Percentiles rank a stretch among this genome's conserved stretches.
These are phyloP conservation scores for Antennarius maculatus DNA, from an alignment of 2,797 vertebrate genomes.

Conservation along the genomic window DNA sequence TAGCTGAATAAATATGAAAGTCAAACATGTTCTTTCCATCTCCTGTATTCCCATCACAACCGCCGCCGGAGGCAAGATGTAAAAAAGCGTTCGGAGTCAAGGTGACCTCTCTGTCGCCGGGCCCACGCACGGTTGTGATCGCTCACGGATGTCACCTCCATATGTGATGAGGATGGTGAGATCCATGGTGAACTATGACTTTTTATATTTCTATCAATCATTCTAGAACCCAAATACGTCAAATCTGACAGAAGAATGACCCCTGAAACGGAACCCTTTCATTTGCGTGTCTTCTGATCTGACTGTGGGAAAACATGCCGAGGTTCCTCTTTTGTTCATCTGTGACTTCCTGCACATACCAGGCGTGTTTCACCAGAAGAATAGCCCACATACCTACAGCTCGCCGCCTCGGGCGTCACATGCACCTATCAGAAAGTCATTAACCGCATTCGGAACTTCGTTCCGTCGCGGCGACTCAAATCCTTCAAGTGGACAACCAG, in stretches of 20 bases:
- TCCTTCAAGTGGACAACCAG: constrained; percentile 1
- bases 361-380: constrained; percentile 28
- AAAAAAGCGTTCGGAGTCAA: constrained; percentile 24
- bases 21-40: constrained; percentile 20
- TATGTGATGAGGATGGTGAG: no score
- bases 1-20: constrained; percentile 14
- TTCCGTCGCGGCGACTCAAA: constrained; percentile 4
- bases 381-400: constrained; percentile 42
- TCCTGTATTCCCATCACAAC: constrained; percentile 13
- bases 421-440: constrained; percentile 15
- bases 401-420: constrained; percentile 31
- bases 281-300: constrained; percentile 10
- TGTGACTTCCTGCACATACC: constrained; percentile 49
- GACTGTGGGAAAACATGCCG: constrained; percentile 43
- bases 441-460: constrained; percentile 22
- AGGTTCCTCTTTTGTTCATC: constrained; percentile 32
- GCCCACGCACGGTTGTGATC: no score
- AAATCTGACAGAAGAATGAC: no score
- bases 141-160: no score
- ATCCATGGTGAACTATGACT: no score
- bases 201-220: no score
- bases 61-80: constrained; percentile 3
- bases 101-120: constrained; percentile 21
- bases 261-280: neutral
- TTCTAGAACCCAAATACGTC: no score